Conservation (phyloP, 2,113 vertebrate genomes). For the Clarias magur region DNA sequence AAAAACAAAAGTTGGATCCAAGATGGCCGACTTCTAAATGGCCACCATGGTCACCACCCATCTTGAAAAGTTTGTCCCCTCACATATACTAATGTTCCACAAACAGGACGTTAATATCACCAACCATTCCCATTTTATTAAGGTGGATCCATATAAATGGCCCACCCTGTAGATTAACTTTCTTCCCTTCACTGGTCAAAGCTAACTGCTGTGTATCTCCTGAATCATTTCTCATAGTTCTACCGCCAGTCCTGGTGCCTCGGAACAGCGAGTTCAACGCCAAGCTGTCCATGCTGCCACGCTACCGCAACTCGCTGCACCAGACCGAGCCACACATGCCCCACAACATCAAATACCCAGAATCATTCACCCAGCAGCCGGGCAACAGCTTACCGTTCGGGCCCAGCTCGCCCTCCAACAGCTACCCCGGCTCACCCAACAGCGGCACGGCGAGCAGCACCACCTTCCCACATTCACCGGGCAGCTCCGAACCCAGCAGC, state of each 20-base stretch:
- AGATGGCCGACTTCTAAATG: too few relatives aligned
- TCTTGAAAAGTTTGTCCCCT: too few relatives aligned
- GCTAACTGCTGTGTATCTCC: conserved; percentile 22
- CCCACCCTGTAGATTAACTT: not conserved
- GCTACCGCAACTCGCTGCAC: conserved; percentile 91
- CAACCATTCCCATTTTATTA: too few relatives aligned
- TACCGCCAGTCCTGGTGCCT: conserved; percentile 96
- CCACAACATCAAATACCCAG: conserved; percentile 94
- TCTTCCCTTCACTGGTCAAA: not conserved
- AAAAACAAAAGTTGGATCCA: too few relatives aligned
- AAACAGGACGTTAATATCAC: too few relatives aligned
- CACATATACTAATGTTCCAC: too few relatives aligned
- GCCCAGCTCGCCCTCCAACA: conserved; percentile 82
- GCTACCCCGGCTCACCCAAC: conserved; percentile 92
- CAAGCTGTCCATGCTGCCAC: conserved; percentile 94
- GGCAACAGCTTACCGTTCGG: conserved; percentile 79
- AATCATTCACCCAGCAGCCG: conserved; percentile 80
- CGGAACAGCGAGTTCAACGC: conserved; percentile 98
- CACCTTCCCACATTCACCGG: conserved; percentile 93
- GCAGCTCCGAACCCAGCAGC: conserved; percentile 93
- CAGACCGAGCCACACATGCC: conserved; percentile 97
- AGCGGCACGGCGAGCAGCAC: conserved; percentile 79
- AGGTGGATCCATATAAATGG: too few relatives aligned
- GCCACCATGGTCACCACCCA: too few relatives aligned
- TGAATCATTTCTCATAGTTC: conserved; percentile 72